A percentile compares a stretch with the other conserved stretches of the same genome.
phyloP scores from a whole-genome alignment of 2,888 invertebrate genomes.

The Eilema sororculum region DNA sequence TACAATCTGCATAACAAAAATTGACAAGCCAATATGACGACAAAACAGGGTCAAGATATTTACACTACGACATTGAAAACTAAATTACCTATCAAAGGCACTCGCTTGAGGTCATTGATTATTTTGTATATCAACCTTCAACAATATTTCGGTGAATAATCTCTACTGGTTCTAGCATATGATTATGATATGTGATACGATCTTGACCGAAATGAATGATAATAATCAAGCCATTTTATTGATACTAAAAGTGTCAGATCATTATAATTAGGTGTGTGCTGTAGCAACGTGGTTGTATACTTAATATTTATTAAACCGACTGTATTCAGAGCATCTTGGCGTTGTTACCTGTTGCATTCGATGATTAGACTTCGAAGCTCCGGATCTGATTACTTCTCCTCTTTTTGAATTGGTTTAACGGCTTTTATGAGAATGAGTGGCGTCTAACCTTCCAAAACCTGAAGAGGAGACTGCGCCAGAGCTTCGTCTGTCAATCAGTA shows the following conservation, averaged over 20 bases:
- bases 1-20: not conserved
- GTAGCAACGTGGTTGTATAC: too few relatives aligned
- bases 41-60: slow-evolving; percentile 2
- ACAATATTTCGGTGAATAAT: slow-evolving; percentile 8
- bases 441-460: too few relatives aligned
- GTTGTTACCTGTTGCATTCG: not conserved
- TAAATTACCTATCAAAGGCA: not conserved
- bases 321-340: not conserved
- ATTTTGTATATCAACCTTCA: slow-evolving; percentile 10
- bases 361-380: not conserved
- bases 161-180: not conserved
- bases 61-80: not conserved
- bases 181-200: slow-evolving; percentile 14
- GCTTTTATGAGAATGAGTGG: too few relatives aligned
- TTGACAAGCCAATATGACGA: slow-evolving; percentile 1
- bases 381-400: not conserved
- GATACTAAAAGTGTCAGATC: not conserved
- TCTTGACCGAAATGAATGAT: slow-evolving; percentile 21
- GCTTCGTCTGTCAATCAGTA: too few relatives aligned
- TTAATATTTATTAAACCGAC: not conserved
- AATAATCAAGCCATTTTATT: slow-evolving; percentile 14
- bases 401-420: not conserved
- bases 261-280: not conserved
- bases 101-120: slow-evolving; percentile 7
- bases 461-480: too few relatives aligned